phyloP scores from a whole-genome alignment of 2,888 invertebrate genomes.

The Phragmatobia fuliginosa region DNA sequence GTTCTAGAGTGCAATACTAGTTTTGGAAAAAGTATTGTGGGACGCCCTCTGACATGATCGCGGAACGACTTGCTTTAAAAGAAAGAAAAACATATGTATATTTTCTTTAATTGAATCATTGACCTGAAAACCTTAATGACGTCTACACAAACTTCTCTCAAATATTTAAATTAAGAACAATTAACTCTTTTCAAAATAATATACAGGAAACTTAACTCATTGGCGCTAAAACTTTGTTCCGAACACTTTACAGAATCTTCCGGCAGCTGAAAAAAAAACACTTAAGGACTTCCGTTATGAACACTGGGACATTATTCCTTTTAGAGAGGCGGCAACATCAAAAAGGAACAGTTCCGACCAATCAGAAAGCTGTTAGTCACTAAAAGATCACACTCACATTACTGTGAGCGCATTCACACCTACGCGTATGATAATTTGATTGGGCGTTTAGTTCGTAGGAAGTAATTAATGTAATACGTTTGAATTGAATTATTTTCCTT shows the following conservation, averaged over 20 bases:
- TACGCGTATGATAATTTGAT: conserved; percentile 45
- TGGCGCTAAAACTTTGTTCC: conserved; percentile 29
- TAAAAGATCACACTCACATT: conserved; percentile 41
- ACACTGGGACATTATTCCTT: conserved; percentile 29
- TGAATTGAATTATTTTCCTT: conserved; percentile 48
- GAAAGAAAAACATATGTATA: too few relatives aligned
- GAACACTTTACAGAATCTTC: conserved; percentile 40
- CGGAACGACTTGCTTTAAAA: too few relatives aligned
- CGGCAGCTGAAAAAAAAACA: conserved; percentile 44
- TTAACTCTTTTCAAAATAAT: conserved; percentile 33
- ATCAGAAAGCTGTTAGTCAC: conserved; percentile 52
- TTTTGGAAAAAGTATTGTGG: too few relatives aligned
- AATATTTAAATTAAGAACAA: conserved; percentile 12
- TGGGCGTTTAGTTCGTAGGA: conserved; percentile 46
- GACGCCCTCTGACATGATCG: too few relatives aligned
- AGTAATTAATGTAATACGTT: conserved; percentile 50
- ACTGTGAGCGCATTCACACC: conserved; percentile 53
- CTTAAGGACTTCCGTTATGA: conserved; percentile 45
- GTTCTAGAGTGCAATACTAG: too few relatives aligned
- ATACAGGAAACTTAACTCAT: conserved; percentile 36
- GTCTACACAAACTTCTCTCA: neutral
- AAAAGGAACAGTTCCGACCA: conserved; percentile 53
- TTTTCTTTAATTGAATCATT: neutral
- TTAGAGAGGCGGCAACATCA: conserved; percentile 49
- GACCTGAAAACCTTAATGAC: neutral